Conservation (phyloP, 2,888 invertebrate genomes). For the Caradrina kadenii region DNA sequence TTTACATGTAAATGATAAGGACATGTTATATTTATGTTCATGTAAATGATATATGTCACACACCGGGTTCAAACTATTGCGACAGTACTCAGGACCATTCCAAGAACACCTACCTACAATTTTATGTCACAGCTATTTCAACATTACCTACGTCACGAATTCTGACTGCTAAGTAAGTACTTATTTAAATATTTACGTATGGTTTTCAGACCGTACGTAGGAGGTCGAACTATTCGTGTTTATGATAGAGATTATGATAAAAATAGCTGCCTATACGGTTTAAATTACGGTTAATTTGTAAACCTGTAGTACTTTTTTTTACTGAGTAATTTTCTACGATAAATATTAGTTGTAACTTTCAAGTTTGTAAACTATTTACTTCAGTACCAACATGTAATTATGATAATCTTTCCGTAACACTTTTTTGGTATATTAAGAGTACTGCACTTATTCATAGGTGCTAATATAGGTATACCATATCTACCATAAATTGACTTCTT, state of each 20-base stretch:
- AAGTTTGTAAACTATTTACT: too few relatives aligned
- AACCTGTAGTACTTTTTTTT: neutral
- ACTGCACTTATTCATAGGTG: too few relatives aligned
- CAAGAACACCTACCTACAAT: neutral
- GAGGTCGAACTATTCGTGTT: neutral
- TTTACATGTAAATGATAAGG: neutral
- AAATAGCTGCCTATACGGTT: neutral
- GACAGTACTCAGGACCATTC: neutral
- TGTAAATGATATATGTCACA: slow-evolving; percentile 12
- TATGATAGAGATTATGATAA: neutral
- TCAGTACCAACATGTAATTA: too few relatives aligned
- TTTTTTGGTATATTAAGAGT: too few relatives aligned
- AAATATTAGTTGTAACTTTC: too few relatives aligned
- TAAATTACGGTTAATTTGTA: neutral
- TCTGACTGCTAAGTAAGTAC: neutral
- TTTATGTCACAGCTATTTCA: neutral
- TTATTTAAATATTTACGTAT: neutral
- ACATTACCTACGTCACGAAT: neutral
- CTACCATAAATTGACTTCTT: too few relatives aligned
- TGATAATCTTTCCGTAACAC: too few relatives aligned
- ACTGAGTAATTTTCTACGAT: neutral
- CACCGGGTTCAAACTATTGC: neutral
- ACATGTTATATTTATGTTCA: neutral
- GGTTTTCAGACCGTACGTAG: neutral
- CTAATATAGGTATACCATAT: too few relatives aligned